Evolutionary conservation across 2,888 invertebrate genomes (phyloP), one percentile per base, ranked within the genome.

Genomic region (Watsonalla binaria): DNA sequence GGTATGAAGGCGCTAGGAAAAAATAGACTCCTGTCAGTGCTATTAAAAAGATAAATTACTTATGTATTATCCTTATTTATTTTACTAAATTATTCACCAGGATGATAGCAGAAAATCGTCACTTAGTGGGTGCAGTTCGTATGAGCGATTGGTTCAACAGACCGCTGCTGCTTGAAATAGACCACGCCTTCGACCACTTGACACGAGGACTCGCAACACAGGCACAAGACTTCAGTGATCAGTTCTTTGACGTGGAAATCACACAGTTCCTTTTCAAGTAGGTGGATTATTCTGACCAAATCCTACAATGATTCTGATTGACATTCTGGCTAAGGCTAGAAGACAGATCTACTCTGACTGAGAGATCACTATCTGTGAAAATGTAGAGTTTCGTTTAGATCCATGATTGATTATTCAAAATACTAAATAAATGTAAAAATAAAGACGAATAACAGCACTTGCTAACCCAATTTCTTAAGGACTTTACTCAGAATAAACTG

Each of bases 181-280:
- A 90, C 24, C 86, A 93, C 59, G 92, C 93, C 51, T 94, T 96
- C 69, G 95, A 96, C 76, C 93, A 94, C 58, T 89, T 97, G 53
- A 92, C 94, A 0, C 89, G 96, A 82, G 96, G 96, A 6, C 90
- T 97, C 71, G 90, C 94, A 5, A 94, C 94, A 11, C 97, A 97
- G 74, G 94, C 94, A 0, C 93, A 96, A 80, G 93, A 95, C 70
- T 92, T 92, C 63, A 94, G 95, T 57, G 97, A 97, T 80, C 94
- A 93, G 61, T 96, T 92, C 82, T 95, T 95, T 83, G 95, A 95
- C 65, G 92, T 90, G 55, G 96, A 96, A 89, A 95, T 96, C 56
- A 87, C 86, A 9, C 84, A 88, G 62, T 88, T 81, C 65, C 68
- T 87, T 6, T 88, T 90, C 70, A 89, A 79, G 88, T 86, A 68